Conservation (phyloP, 2,888 invertebrate genomes). For the Drosophila mettleri region DNA sequence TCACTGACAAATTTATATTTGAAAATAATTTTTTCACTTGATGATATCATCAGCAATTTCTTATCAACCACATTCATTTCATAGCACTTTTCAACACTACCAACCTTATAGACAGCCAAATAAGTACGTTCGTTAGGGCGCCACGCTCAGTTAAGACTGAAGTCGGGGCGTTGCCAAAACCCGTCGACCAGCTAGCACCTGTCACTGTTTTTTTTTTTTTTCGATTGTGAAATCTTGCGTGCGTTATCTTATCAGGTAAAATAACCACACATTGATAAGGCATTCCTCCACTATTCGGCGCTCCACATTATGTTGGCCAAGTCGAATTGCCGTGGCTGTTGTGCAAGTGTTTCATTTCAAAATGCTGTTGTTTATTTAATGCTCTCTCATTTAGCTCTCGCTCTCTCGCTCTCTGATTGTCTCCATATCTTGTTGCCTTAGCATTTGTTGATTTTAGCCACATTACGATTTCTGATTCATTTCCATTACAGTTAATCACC, state of each 20-base stretch:
- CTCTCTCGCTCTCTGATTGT: neutral
- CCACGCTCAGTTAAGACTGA: constrained; percentile 79
- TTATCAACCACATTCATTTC: constrained; percentile 61
- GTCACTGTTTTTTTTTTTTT: constrained; percentile 32
- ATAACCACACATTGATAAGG: constrained; percentile 63
- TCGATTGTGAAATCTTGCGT: constrained; percentile 73
- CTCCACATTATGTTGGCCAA: constrained; percentile 44
- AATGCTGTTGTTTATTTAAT: constrained; percentile 52
- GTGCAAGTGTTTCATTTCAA: constrained; percentile 62
- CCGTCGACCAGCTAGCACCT: constrained; percentile 52
- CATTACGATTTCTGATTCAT: constrained; percentile 70
- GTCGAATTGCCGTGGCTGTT: constrained; percentile 34
- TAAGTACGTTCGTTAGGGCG: constrained; percentile 74
- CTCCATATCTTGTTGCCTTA: neutral
- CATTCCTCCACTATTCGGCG: constrained; percentile 52
- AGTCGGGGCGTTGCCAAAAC: constrained; percentile 70
- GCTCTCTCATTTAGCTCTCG: constrained; percentile 30
- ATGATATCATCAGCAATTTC: constrained; percentile 76
- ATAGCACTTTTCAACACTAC: constrained; percentile 55
- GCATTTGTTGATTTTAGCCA: constrained; percentile 48
- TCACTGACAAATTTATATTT: constrained; percentile 18
- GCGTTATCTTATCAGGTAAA: constrained; percentile 54
- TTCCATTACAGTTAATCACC: constrained; percentile 67
- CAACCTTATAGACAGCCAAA: constrained; percentile 62
- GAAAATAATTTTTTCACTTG: constrained; percentile 46